Base-by-base conservation (phyloP, 2,113 vertebrate species). In the Arvicanthis niloticus region DNA sequence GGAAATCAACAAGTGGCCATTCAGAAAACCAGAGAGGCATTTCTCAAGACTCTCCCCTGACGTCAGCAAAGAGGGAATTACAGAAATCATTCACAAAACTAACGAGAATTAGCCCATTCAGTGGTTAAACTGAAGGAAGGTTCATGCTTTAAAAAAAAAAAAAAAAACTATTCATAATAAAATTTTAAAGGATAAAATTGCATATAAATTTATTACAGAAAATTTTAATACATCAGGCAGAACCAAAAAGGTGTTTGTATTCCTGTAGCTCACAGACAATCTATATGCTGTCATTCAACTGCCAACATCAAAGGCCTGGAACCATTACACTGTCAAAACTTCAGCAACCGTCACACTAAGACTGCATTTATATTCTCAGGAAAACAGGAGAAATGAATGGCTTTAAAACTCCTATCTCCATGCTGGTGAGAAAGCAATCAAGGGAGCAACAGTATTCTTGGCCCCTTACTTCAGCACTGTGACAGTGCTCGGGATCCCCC, bases 191-290 rank as follows among this genome's bases (percentile, higher is more conserved):
- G 88, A 96, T 40, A 87, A 92, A 98, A 96, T 95, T 96, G n/a
- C 68, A 97, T n/a, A 84, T 91, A 94, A 97, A 98, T 97, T 98
- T 97, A 98, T 95, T 92, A 93, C 12, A 95, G 82, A 53, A 88
- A 91, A 93, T 96, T 98, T 98, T 95, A 97, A 67, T 31, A 58
- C 88, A 93, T 91, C 88, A 87, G 97, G 78, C 97, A 98, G 95
- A 94, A 98, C 93, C 94, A 93, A 91, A 97, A 98, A 97, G 80
- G 80, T 93, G 62, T 86, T 93, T 88, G 31, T 88, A 97, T 96
- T 98, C 96, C 88, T 91, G 80, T 42, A 92, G 96, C 96, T 95
- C 95, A 96, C 93, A 97, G 97, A 97, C 88, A 91, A 68, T 77
- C 91, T 70, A 95, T 60, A 92, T 65, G 51, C 92, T 96, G 53